Conservation (phyloP, 2,113 vertebrate species). For the Leptobrachium ailaonicum region DNA sequence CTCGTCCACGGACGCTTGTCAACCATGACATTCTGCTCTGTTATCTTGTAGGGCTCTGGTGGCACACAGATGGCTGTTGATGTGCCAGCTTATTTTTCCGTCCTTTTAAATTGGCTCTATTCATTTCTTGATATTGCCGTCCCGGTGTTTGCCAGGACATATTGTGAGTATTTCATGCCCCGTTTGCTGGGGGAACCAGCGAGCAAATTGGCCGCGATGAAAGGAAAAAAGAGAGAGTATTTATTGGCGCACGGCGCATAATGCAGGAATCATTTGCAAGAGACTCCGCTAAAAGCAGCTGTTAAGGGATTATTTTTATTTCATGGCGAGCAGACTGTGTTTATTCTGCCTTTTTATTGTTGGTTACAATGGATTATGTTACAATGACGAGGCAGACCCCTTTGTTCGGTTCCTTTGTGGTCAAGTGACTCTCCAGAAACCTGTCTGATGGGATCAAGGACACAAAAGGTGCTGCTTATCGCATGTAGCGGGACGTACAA, state of each 20-base stretch:
- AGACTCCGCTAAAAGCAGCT: conserved; percentile 23
- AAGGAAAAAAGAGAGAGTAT: background rate
- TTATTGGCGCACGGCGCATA: background rate
- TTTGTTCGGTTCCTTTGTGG: background rate
- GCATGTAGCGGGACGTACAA: background rate
- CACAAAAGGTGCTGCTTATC: background rate
- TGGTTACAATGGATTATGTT: conserved; percentile 17
- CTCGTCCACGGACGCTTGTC: no score
- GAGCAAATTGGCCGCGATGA: background rate
- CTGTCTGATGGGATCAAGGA: background rate
- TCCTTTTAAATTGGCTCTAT: background rate
- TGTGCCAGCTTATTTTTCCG: background rate
- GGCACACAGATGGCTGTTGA: background rate
- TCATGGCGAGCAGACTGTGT: background rate
- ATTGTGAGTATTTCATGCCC: conserved; percentile 21
- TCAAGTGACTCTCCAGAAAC: background rate
- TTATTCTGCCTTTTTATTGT: conserved; percentile 15
- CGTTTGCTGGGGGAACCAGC: background rate
- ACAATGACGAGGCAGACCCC: background rate
- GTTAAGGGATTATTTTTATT: conserved; percentile 29
- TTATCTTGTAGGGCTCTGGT: no score
- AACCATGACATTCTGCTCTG: no score
- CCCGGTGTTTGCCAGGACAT: conserved; percentile 14
- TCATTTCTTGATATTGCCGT: background rate
- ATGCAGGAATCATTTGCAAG: conserved; percentile 25